Evolutionary conservation across 2,113 vertebrate species (phyloP).

Genomic region (Hemibagrus wyckioides): DNA sequence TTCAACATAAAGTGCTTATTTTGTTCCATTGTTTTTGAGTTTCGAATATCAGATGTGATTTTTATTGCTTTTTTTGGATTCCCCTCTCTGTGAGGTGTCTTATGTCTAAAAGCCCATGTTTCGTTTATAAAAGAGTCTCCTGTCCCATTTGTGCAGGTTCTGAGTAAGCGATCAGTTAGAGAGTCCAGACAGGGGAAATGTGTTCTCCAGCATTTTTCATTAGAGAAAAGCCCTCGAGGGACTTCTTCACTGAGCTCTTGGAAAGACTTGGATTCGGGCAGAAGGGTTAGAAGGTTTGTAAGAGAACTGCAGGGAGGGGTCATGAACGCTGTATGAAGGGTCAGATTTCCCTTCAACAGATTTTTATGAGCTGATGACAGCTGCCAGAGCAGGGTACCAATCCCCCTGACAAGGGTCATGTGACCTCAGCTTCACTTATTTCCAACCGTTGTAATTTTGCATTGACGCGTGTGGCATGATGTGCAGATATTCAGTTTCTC

Average conservation of each 20-base stretch:
- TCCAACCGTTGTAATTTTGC: constrained; percentile 21
- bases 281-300: constrained; percentile 24
- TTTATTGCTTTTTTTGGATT: background rate
- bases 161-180: constrained; percentile 58
- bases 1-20: background rate
- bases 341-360: constrained; percentile 65
- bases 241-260: background rate
- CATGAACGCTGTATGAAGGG: constrained; percentile 1
- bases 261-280: background rate
- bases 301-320: constrained; percentile 37
- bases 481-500: constrained; percentile 31
- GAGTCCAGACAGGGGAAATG: constrained; percentile 51
- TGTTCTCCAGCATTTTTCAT: constrained; percentile 60
- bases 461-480: constrained; percentile 35
- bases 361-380: constrained; percentile 65
- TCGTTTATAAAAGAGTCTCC: constrained; percentile 10
- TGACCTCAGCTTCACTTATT: constrained; percentile 58
- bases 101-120: background rate
- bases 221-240: constrained; percentile 35
- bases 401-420: constrained; percentile 54
- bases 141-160: constrained; percentile 43
- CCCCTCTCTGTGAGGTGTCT: background rate
- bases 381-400: constrained; percentile 63
- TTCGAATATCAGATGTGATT: background rate
- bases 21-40: background rate